Base-by-base conservation (phyloP, 2,888 invertebrate species). In the Phragmatobia fuliginosa region DNA sequence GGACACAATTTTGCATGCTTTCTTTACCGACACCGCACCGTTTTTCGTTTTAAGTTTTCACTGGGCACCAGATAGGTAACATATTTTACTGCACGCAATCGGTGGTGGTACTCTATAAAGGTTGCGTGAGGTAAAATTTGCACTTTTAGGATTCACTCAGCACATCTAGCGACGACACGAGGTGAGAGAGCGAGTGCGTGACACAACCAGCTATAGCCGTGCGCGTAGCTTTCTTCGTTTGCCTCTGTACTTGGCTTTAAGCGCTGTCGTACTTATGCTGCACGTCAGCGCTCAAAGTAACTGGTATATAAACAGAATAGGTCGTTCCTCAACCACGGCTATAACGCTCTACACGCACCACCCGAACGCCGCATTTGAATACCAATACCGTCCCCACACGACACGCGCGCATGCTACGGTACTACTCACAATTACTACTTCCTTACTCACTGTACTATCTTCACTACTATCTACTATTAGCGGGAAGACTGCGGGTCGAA, bases 331-430 rank as follows among this genome's bases (percentile, higher is more conserved):
- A 81, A 76, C 70, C 62, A 85, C 83, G 84, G 86, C 80, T 84
- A 80, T 83, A 80, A 83, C 81, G 85, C 85, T 83, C 85, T 74
- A 89, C 92, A 91, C 90, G 90, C 94, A 92, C 92, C 87, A 90
- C 93, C 92, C 94, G 94, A 94, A 92, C 93, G 94, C 94, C 95
- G 96, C 96, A 96, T 96, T 96, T 96, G 96, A 96, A 96, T 96
- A 96, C 96, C 96, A 96, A 96, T 96, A 96, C 96, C 95, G 90
- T 91, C 90, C 89, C 91, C 88, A 94, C 95, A 94, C 92, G 89
- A 94, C 94, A 94, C 94, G 93, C 94, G 95, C 94, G 94, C 95
- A 94, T 94, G 94, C 91, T 91, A 88, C 88, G 90, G 85, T 89
- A 91, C 90, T 88, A 94, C 94, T 93, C 94, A 94, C 94, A 91